Base-by-base conservation (phyloP, 2,113 vertebrate genomes). In the Datnioides undecimradiatus region DNA sequence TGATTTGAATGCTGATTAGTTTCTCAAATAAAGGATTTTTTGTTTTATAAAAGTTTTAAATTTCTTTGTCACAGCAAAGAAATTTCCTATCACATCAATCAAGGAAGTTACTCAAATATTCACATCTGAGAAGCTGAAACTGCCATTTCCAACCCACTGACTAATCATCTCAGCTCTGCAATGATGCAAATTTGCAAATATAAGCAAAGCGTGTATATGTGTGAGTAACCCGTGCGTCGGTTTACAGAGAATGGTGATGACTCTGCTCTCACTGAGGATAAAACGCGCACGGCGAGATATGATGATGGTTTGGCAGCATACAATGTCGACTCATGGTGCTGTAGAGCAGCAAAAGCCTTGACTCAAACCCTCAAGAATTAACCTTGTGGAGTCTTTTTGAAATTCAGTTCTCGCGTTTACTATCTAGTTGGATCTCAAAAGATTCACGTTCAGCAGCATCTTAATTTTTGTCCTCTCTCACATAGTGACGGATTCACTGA, bases 401-500 rank as follows among this genome's bases (percentile, higher is more conserved):
- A 25, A 27, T 10, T 27, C 1, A 19, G 19, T 29, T 25, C 25
- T 10, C 6, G 31, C 6, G 36, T 27, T 62, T 62, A 16, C 17
- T 10, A 25, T 34, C 31, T n/a, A 25, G 31, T 8, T 33, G 31
- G 21, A 11, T 29, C 8, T 54, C 2, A 38, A 52, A 52, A 52
- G 23, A 51, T 49, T 67, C 65, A 52, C 9, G 4, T 38, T 25
- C 0, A 41, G 51, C 29, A 59, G 27, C 36, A n/a, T 25, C 29
- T 73, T 34, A 34, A 34, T 59, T 55, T 66, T 19, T 43, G 17
- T 51, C 11, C 33, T 72, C 23, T 72, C 19, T 57, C 59, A 71
- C 68, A 19, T 43, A 29, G 19, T 55, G 34, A 52, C 46, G 51
- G 33, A 43, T 23, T 12, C 23, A 21, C 4, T 8, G 31, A 76